Evolutionary conservation across 2,797 vertebrate genomes (phyloP).

Genomic region (Pipistrellus nathusii): DNA sequence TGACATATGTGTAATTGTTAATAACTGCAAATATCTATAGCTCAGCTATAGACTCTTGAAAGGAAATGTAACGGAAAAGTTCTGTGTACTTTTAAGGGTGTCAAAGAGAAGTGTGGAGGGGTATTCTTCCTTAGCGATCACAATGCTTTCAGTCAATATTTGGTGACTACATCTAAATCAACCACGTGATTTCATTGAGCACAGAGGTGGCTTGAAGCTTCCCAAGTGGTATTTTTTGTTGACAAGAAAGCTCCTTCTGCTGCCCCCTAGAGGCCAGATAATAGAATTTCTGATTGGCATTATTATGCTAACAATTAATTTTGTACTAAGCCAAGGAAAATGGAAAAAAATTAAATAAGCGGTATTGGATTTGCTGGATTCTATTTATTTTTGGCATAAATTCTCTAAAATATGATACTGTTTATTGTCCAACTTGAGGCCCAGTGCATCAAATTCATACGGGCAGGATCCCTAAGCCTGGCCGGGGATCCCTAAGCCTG

Average conservation of each 20-base stretch:
- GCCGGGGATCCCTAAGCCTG: fast-evolving
- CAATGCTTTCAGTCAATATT: neutral
- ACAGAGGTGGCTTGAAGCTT: neutral
- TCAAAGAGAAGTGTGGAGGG: neutral
- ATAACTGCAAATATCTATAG: neutral
- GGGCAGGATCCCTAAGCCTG: no score
- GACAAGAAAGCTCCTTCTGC: neutral
- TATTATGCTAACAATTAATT: neutral
- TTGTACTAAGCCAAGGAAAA: neutral
- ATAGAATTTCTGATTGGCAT: neutral
- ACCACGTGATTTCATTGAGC: neutral
- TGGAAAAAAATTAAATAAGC: neutral
- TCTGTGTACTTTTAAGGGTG: neutral
- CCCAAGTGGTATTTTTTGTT: neutral
- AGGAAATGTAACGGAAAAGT: neutral
- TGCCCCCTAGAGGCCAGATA: neutral
- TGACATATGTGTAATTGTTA: neutral
- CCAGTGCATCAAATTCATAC: no score
- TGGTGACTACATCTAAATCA: neutral
- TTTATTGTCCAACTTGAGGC: neutral
- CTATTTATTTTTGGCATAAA: neutral
- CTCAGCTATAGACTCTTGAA: neutral
- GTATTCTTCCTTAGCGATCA: neutral
- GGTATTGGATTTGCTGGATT: neutral
- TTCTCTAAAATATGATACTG: neutral